Conservation (phyloP, 2,113 vertebrate species). For the Desmodus rotundus region DNA sequence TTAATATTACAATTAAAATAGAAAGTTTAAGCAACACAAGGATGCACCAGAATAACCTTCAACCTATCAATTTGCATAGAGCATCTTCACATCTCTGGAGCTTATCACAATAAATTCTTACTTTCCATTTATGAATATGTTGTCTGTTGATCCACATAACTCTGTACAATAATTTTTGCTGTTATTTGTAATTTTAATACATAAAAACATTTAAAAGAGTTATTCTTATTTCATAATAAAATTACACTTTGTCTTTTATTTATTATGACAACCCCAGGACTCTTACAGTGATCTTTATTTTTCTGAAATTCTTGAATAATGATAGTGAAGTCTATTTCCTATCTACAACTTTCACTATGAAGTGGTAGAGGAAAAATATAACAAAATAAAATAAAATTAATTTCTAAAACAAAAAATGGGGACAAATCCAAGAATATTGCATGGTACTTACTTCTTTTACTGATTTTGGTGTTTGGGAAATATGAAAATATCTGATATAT, state of each 20-base stretch:
- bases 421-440: neutral
- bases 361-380: neutral
- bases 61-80: neutral
- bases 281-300: neutral
- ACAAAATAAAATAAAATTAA: neutral
- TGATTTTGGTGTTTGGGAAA: neutral
- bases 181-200: neutral
- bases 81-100: neutral
- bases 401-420: neutral
- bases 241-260: neutral
- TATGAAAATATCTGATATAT: neutral
- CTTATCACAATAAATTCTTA: neutral
- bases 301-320: neutral
- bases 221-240: neutral
- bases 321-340: neutral
- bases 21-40: neutral
- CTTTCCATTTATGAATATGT: neutral
- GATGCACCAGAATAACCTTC: neutral
- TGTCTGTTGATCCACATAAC: neutral
- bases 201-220: neutral
- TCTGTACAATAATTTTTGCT: neutral
- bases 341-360: neutral
- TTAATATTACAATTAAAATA: neutral
- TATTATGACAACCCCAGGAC: neutral
- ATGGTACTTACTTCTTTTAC: neutral